phyloP scores from a whole-genome alignment of 1,140 invertebrate species.

The Trypoxylus dichotomus region DNA sequence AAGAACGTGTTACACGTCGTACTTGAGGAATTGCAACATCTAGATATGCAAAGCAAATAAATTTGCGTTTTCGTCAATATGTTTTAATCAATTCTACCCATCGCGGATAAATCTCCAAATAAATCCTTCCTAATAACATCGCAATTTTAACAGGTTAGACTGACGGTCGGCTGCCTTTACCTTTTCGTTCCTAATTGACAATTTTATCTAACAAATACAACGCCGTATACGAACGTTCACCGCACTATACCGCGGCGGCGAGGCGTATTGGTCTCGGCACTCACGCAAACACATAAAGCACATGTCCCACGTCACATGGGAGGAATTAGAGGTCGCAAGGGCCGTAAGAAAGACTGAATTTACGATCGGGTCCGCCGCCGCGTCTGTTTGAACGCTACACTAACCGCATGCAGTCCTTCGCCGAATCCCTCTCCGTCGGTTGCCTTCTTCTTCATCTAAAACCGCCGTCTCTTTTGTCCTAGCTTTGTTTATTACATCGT shows the following conservation, averaged over 20 bases:
- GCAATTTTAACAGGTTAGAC: too few species aligned
- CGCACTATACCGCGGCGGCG: constrained; percentile 29
- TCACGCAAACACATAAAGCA: constrained; percentile 50
- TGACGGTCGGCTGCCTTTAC: too few species aligned
- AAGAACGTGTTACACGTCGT: too few species aligned
- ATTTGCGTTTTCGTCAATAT: too few species aligned
- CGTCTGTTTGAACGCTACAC: constrained; percentile 42
- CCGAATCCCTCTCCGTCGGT: background rate
- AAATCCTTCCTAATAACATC: too few species aligned
- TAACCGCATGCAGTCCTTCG: constrained; percentile 35
- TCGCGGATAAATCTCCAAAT: too few species aligned
- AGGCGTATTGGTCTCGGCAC: constrained; percentile 34
- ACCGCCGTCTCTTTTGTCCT: background rate
- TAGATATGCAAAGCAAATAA: too few species aligned
- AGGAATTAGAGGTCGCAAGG: constrained; percentile 48
- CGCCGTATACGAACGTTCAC: too few species aligned
- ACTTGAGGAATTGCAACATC: too few species aligned
- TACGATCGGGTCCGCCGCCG: constrained; percentile 43
- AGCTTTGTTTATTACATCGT: constrained; percentile 27
- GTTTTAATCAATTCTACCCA: too few species aligned
- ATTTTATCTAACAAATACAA: too few species aligned
- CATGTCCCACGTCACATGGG: constrained; percentile 48
- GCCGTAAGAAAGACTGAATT: constrained; percentile 50
- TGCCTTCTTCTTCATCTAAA: background rate
- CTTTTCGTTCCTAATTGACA: too few species aligned